These are phyloP conservation scores for Metalampra italica DNA, from an alignment of 2,888 invertebrate genomes.

Conservation along the genomic window DNA sequence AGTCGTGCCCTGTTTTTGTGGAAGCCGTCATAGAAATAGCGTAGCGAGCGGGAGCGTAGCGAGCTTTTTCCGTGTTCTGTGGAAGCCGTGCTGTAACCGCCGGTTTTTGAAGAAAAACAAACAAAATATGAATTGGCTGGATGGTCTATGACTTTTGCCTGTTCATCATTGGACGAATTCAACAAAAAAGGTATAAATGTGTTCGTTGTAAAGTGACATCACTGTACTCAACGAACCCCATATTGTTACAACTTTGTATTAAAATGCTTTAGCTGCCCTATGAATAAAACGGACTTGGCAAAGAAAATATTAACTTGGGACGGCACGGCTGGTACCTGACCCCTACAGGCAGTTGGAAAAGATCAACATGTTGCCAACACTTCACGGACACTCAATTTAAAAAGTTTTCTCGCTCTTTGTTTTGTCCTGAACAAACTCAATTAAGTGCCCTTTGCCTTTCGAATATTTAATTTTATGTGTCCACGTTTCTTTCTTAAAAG, in stretches of 20 bases:
- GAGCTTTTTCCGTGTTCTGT: too few species aligned
- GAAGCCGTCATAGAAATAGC: too few species aligned
- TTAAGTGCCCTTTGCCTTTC: constrained; percentile 70
- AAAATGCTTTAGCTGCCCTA: constrained; percentile 4
- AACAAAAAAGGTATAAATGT: too few species aligned
- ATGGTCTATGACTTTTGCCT: too few species aligned
- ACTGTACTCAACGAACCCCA: too few species aligned
- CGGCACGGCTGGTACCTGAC: constrained; percentile 33
- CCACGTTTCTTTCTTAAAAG: constrained; percentile 11
- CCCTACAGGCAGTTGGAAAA: constrained; percentile 46
- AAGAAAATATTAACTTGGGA: constrained; percentile 70
- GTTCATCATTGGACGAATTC: too few species aligned
- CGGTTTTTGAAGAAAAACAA: too few species aligned
- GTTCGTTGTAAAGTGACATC: too few species aligned
- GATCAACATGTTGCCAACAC: constrained; percentile 77
- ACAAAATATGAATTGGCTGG: too few species aligned
- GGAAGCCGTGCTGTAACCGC: too few species aligned
- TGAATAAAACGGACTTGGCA: constrained; percentile 25
- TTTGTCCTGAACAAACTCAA: constrained; percentile 78
- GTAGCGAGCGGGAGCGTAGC: too few species aligned
- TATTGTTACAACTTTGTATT: not conserved
- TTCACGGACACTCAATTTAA: constrained; percentile 77
- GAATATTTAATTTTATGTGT: constrained; percentile 61
- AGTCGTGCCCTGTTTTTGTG: too few species aligned
- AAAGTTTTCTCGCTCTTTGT: constrained; percentile 71